Conservation (phyloP, 1,140 invertebrate species). For the Oncopodura yosiiana region DNA sequence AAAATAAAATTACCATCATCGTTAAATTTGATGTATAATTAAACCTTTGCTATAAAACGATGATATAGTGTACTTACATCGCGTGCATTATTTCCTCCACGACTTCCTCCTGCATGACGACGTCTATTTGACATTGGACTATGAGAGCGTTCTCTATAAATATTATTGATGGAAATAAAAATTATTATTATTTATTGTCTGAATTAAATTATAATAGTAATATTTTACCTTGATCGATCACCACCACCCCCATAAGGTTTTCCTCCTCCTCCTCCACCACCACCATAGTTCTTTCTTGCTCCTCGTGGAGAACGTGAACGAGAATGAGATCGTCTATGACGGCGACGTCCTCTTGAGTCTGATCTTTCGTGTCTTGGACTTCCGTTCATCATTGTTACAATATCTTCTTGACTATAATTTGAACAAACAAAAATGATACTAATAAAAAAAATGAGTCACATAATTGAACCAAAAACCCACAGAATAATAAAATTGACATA, state of each 20-base stretch:
- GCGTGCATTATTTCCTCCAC: conserved; percentile 1
- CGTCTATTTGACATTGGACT: conserved; percentile 48
- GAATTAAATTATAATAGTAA: background rate
- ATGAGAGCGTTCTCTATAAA: conserved; percentile 39
- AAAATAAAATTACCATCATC: conserved; percentile 24
- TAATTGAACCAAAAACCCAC: no score
- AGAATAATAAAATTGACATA: no score
- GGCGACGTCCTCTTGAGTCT: no score
- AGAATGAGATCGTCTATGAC: conserved; percentile 9
- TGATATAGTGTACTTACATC: background rate
- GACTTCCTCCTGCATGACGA: no score
- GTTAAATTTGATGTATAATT: background rate
- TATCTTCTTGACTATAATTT: no score
- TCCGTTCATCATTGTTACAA: no score
- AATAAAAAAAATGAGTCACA: no score
- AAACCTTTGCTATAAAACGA: background rate
- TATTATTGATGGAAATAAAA: conserved; percentile 2
- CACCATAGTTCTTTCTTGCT: no score
- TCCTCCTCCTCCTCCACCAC: no score
- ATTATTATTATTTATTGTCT: background rate
- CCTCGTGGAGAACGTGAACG: conserved; percentile 19
- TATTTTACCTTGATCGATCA: conserved; percentile 11
- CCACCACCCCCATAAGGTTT: conserved; percentile 7
- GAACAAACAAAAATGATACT: no score
- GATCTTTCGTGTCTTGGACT: no score